Conservation (phyloP, 2,888 invertebrate genomes). For the Drosophila koepferae region DNA sequence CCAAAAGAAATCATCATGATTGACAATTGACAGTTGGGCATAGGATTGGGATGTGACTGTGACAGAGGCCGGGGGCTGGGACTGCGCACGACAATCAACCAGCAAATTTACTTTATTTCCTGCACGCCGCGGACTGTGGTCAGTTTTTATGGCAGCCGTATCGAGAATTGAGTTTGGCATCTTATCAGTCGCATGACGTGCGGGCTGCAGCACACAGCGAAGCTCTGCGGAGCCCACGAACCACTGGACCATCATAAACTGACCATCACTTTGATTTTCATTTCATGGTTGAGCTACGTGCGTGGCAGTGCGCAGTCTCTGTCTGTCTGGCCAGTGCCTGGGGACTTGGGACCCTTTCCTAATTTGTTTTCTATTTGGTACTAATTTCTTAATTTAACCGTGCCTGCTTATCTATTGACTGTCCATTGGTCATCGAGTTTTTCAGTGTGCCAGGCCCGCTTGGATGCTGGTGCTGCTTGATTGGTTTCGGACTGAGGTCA, state of each 20-base stretch:
- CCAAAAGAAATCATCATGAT: constrained; percentile 69
- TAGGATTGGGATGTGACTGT: constrained; percentile 11
- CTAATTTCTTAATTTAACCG: constrained; percentile 78
- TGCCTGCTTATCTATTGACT: constrained; percentile 34
- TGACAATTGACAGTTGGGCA: constrained; percentile 65
- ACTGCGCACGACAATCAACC: constrained; percentile 49
- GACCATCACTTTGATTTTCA: constrained; percentile 75
- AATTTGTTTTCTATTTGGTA: constrained; percentile 81
- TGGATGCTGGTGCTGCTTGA: constrained; percentile 66
- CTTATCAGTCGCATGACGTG: constrained; percentile 55
- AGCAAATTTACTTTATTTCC: constrained; percentile 67
- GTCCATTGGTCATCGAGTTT: constrained; percentile 56
- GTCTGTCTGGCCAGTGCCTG: not conserved
- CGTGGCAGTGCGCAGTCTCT: constrained; percentile 23
- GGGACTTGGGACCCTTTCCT: constrained; percentile 64
- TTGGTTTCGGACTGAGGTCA: constrained; percentile 19
- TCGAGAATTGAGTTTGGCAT: constrained; percentile 48
- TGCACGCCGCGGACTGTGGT: constrained; percentile 61
- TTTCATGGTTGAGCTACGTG: constrained; percentile 52
- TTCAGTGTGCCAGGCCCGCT: constrained; percentile 47
- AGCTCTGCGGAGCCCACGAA: not conserved
- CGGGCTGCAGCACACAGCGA: constrained; percentile 39
- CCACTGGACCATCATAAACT: constrained; percentile 75
- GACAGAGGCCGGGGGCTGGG: not conserved
- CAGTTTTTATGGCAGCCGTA: constrained; percentile 73